Evolutionary conservation across 92 coral and sea anemone genomes (phyloP), one percentile per base, ranked within the genome.

Genomic region (Phenganax subtilis): DNA sequence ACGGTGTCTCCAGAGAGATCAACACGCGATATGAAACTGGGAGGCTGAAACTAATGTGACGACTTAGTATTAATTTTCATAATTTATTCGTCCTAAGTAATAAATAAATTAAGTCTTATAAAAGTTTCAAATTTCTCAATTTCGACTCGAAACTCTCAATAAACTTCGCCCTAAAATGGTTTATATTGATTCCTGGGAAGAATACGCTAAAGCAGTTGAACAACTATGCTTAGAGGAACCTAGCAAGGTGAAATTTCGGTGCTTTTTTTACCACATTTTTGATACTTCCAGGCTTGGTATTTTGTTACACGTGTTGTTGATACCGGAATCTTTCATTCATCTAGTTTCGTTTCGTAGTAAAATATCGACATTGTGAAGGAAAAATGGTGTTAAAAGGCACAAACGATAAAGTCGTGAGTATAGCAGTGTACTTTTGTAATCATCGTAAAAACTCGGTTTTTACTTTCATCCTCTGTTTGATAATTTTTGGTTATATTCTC

Each of bases 111-210:
- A n/a, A 20, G 25, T 20, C 25, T 37, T 37, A 37, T 37, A 37
- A 37, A 37, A 37, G 47, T 37, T 37, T 37, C 47, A 37, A 37
- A 37, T 37, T 37, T 37, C 47, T 37, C 47, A 37, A 66, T 66
- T 66, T 66, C 72, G 28, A 25, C 30, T 27, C 67, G 72, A 66
- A 30, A 27, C 1, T 30, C 72, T 66, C 31, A 15, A 66, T 66
- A 66, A 25, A 57, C 57, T 16, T 52, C 51, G 5, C 30, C 9
- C 31, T 75, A 83, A 85, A 75, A 94, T 83, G 90, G 96, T 94
- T 81, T 94, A 94, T 83, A 92, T 94, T 53, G 97, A 94, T 85
- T 94, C 98, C 27, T 94, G 98, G 98, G 93, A 94, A 76, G 98
- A 94, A 85, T 94, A 92, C 65, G 88, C 93, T 15, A 89, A 92